phyloP scores from a whole-genome alignment of 2,797 vertebrate species.

The Pseudochaenichthys georgianus region DNA sequence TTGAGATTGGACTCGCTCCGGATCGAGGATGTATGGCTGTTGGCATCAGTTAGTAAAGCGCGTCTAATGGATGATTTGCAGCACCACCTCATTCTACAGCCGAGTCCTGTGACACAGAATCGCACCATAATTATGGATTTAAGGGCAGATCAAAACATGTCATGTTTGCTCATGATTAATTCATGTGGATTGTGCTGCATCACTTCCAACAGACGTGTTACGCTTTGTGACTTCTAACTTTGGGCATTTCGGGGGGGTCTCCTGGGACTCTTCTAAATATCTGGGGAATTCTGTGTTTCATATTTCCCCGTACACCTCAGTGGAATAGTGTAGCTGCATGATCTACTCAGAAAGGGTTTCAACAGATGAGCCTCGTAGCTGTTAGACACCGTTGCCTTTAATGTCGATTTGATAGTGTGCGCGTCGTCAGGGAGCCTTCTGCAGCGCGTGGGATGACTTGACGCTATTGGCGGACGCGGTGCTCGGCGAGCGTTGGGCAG shows the following conservation, averaged over 20 bases:
- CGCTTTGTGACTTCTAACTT: slow-evolving; percentile 61
- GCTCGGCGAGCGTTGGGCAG: slow-evolving; percentile 65
- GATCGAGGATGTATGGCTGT: slow-evolving; percentile 56
- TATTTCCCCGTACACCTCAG: slow-evolving; percentile 34
- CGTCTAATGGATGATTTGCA: slow-evolving; percentile 68
- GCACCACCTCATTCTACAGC: slow-evolving; percentile 52
- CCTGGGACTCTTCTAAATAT: slow-evolving; percentile 45
- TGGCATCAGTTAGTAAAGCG: slow-evolving; percentile 64
- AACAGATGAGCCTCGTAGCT: slow-evolving; percentile 50
- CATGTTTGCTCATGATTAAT: slow-evolving; percentile 73
- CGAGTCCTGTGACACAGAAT: slow-evolving; percentile 55
- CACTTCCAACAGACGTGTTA: slow-evolving; percentile 64
- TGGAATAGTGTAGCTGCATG: slow-evolving; percentile 10
- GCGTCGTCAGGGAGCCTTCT: slow-evolving; percentile 56
- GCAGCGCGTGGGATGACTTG: slow-evolving; percentile 71
- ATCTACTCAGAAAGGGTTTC: slow-evolving; percentile 14
- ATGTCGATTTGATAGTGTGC: slow-evolving; percentile 58
- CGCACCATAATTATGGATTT: slow-evolving; percentile 73
- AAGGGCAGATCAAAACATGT: slow-evolving; percentile 74
- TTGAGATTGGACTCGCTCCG: slow-evolving; percentile 66
- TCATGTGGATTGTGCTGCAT: slow-evolving; percentile 66
- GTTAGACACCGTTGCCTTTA: slow-evolving; percentile 54
- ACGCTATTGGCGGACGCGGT: slow-evolving; percentile 62
- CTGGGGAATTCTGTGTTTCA: slow-evolving; percentile 46
- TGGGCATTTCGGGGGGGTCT: slow-evolving; percentile 45